A percentile compares a stretch with the other conserved stretches of the same genome.
Evolutionary conservation across 1,140 invertebrate species (phyloP).

Genomic region (Sycophila sp.): DNA sequence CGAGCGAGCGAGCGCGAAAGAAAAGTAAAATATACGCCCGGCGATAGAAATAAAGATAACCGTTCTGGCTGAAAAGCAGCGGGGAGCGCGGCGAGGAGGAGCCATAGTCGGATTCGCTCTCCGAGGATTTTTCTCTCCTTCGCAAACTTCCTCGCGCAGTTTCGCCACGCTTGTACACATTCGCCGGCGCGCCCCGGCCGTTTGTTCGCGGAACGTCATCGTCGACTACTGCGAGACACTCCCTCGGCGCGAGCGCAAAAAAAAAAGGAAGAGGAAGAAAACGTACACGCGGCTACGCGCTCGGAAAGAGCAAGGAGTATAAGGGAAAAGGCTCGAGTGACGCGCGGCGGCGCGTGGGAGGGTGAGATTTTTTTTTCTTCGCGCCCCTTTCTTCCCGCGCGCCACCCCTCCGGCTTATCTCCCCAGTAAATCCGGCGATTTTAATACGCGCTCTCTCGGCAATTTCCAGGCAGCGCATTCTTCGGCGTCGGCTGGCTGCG

Average conservation of each 20-base stretch:
- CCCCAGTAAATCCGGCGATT: constrained; percentile 64
- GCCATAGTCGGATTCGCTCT: neutral
- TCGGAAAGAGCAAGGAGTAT: neutral
- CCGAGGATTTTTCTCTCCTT: neutral
- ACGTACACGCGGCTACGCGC: neutral
- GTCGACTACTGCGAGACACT: no score
- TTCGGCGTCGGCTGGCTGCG: constrained; percentile 46
- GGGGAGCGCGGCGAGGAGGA: neutral
- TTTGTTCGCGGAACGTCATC: constrained; percentile 23
- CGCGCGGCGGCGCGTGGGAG: neutral
- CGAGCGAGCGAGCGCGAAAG: neutral
- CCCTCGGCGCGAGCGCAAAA: neutral
- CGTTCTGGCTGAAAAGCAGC: constrained; percentile 10
- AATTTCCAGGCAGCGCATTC: constrained; percentile 64
- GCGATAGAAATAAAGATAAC: constrained; percentile 33
- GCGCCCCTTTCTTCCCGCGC: constrained; percentile 40
- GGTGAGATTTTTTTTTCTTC: neutral
- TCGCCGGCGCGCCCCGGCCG: constrained; percentile 5
- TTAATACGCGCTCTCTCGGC: constrained; percentile 65
- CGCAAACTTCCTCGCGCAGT: neutral
- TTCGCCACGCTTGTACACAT: neutral
- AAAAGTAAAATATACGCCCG: constrained; percentile 15
- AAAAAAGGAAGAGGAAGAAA: neutral
- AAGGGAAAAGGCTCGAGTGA: neutral
- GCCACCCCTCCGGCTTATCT: constrained; percentile 55